These are phyloP conservation scores for Oncopodura yosiiana DNA, from an alignment of 1,140 invertebrate species.

Conservation along the genomic window DNA sequence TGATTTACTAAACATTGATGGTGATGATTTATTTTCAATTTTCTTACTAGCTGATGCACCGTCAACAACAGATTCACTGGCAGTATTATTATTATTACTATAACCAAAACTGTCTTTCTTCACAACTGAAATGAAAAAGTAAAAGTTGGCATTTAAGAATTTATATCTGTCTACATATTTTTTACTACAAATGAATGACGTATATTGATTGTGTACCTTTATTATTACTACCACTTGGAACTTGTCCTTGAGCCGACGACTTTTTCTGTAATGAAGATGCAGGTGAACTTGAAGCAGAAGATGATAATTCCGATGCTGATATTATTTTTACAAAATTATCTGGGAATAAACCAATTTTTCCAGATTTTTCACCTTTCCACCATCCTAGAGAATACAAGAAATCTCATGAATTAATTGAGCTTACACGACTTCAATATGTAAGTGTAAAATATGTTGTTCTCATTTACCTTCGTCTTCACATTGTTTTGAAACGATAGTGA, in stretches of 20 bases:
- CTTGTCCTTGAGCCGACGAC: slow-evolving; percentile 19
- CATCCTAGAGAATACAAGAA: slow-evolving; percentile 52
- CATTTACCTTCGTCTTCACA: slow-evolving; percentile 70
- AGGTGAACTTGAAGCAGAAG: not conserved
- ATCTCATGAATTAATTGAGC: not conserved
- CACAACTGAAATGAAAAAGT: too few species aligned
- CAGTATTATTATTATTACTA: too few species aligned
- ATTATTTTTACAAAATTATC: slow-evolving; percentile 87
- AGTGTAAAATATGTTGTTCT: slow-evolving; percentile 7
- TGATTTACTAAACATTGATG: too few species aligned
- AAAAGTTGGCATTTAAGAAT: too few species aligned
- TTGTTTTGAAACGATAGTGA: slow-evolving; percentile 75
- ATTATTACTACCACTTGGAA: slow-evolving; percentile 3
- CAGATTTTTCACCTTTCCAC: slow-evolving; percentile 91
- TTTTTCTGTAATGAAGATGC: not conserved
- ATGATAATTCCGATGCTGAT: slow-evolving; percentile 21
- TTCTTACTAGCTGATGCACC: too few species aligned
- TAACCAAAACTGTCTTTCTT: too few species aligned
- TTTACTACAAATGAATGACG: too few species aligned
- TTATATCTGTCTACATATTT: too few species aligned
- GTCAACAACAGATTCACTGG: too few species aligned
- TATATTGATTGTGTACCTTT: too few species aligned
- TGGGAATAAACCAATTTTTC: slow-evolving; percentile 84
- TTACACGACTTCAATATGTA: not conserved
- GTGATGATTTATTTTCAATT: too few species aligned